A percentile compares a stretch with the other conserved stretches of the same genome.
Evolutionary conservation across 2,797 vertebrate species (phyloP).

Genomic region (Picus viridis): DNA sequence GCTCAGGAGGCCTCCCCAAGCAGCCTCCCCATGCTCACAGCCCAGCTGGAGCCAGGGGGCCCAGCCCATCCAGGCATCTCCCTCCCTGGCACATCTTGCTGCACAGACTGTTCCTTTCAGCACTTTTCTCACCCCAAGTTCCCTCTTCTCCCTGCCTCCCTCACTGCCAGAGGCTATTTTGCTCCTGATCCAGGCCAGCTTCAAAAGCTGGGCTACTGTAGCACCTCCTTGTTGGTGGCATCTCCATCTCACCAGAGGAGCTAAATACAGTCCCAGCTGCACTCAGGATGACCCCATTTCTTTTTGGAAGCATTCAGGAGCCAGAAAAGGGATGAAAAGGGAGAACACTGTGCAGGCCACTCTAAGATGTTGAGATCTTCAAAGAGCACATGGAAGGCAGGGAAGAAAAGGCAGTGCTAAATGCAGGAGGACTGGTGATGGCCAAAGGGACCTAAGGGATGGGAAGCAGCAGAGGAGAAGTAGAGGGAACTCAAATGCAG

Average conservation of each 20-base stretch:
- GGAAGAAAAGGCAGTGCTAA: not conserved
- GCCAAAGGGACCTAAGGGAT: not conserved
- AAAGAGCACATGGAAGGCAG: not conserved
- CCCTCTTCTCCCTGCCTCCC: not conserved
- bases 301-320: not conserved
- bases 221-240: not conserved
- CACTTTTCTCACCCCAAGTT: conserved; percentile 25
- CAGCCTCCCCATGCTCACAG: not conserved
- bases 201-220: not conserved
- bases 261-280: not conserved
- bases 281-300: not conserved
- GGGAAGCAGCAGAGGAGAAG: not conserved
- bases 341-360: not conserved
- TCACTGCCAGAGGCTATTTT: conserved; percentile 28
- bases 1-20: not conserved
- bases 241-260: not conserved
- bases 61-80: not conserved
- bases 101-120: conserved; percentile 50
- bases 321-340: not conserved
- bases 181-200: conserved; percentile 11
- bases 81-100: not conserved
- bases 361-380: not conserved
- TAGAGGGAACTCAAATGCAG: not conserved
- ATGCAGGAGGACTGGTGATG: not conserved
- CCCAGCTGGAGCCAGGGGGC: not conserved